Evolutionary conservation across 2,888 invertebrate genomes (phyloP), one percentile per base, ranked within the genome.

Genomic region (Xylota sylvarum): DNA sequence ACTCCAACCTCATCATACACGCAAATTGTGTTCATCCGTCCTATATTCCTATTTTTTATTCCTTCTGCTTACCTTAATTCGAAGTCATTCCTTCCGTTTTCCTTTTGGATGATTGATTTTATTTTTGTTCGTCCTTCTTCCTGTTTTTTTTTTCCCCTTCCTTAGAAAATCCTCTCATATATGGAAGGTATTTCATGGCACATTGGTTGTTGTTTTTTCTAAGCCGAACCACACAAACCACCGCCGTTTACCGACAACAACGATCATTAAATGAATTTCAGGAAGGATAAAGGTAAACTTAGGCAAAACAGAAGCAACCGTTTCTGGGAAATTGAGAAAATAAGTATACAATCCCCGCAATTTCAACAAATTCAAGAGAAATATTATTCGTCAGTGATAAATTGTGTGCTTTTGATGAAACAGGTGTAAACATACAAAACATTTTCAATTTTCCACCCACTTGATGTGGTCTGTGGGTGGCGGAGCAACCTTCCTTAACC

Each of bases 31-130:
- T 10, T 10, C 37, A 37, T 23, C 50, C 35, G 4, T 35, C 35
- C 35, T 62, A 60, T 55, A 5, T 43, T 43, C 6, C 14, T 14
- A 43, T 43, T 43, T 46, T 30, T 30, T n/a, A 10, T 46, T 62
- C 62, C 37, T 37, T 52, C 43, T 50, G 7, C 9, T 62, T 74
- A 50, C 67, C 60, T 55, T 74, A 58, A 76, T 62, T 52, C 60
- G 62, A 55, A 60, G 77, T 55, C 52, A 52, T 74, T 62, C 40
- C 48, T 58, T 60, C 12, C 23, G 23, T 67, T 67, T 67, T 69
- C 64, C 64, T 64, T 70, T 48, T 40, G 40, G 69, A 72, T 82
- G 82, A 82, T 82, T 82, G 77, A 82, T 82, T 77, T 77, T 72
- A 40, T 58, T 82, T 82, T 65, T 55, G 17, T 40, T 52, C 73